Evolutionary conservation across 2,113 vertebrate genomes (phyloP).

Genomic region (Progne subis): DNA sequence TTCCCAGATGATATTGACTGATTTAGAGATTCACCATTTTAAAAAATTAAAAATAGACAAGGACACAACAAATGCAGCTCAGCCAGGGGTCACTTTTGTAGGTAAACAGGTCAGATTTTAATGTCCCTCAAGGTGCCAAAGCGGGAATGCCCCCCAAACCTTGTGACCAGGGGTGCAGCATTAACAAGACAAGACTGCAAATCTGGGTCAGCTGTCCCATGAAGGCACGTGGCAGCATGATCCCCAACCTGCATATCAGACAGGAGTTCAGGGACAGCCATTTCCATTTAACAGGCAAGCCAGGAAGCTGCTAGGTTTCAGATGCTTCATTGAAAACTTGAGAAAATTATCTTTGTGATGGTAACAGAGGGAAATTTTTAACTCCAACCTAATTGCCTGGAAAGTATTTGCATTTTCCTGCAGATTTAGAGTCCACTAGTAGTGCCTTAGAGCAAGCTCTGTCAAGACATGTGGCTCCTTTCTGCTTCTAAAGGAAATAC

Average conservation of each 20-base stretch:
- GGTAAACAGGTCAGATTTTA: background rate
- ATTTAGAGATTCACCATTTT: background rate
- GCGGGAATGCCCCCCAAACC: background rate
- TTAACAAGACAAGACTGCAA: background rate
- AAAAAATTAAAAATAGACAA: background rate
- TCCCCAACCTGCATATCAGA: background rate
- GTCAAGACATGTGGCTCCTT: background rate
- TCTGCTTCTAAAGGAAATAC: background rate
- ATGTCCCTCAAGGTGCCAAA: background rate
- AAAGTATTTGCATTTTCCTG: background rate
- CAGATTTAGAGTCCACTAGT: background rate
- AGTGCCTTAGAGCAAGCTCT: background rate
- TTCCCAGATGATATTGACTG: constrained; percentile 37
- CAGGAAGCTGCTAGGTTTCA: background rate
- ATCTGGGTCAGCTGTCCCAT: background rate
- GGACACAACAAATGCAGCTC: background rate
- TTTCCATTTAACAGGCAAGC: background rate
- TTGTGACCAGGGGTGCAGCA: background rate
- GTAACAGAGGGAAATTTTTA: background rate
- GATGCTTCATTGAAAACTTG: background rate
- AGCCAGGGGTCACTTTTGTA: background rate
- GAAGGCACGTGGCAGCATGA: background rate
- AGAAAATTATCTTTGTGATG: background rate
- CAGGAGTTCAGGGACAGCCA: background rate
- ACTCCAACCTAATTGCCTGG: background rate